These are phyloP conservation scores for Prietella phreatophila DNA, from an alignment of 2,113 vertebrate genomes.

Conservation along the genomic window DNA sequence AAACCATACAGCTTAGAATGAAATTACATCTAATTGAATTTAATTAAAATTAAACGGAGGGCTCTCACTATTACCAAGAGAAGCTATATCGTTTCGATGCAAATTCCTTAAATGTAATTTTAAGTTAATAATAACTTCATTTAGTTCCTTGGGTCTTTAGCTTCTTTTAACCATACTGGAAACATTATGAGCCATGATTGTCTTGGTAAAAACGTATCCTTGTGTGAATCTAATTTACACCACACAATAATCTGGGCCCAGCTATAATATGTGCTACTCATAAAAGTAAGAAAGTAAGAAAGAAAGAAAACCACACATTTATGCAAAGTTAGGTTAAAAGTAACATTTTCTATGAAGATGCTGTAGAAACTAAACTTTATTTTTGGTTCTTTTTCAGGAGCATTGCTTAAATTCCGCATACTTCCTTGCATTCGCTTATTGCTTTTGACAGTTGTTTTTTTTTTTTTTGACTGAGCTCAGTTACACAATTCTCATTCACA, in stretches of 20 bases:
- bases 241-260: slow-evolving; percentile 12
- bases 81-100: background rate
- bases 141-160: background rate
- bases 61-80: background rate
- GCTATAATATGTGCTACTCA: slow-evolving; percentile 9
- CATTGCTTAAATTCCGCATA: slow-evolving; percentile 50
- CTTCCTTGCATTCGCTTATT: slow-evolving; percentile 56
- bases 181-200: slow-evolving; percentile 14
- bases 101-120: background rate
- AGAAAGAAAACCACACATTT: background rate
- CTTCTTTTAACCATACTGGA: background rate
- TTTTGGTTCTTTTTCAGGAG: slow-evolving; percentile 52
- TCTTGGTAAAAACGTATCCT: background rate
- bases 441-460: slow-evolving; percentile 18
- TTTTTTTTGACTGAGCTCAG: slow-evolving; percentile 39
- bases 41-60: background rate
- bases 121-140: slow-evolving; percentile 9
- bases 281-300: background rate
- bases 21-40: background rate
- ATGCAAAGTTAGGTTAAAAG: slow-evolving; percentile 52
- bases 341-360: slow-evolving; percentile 45
- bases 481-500: slow-evolving; percentile 48
- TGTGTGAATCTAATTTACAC: slow-evolving; percentile 22
- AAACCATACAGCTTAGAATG: background rate
- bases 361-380: slow-evolving; percentile 53